Base-by-base conservation (phyloP, 2,113 vertebrate genomes). In the Prionailurus viverrinus region DNA sequence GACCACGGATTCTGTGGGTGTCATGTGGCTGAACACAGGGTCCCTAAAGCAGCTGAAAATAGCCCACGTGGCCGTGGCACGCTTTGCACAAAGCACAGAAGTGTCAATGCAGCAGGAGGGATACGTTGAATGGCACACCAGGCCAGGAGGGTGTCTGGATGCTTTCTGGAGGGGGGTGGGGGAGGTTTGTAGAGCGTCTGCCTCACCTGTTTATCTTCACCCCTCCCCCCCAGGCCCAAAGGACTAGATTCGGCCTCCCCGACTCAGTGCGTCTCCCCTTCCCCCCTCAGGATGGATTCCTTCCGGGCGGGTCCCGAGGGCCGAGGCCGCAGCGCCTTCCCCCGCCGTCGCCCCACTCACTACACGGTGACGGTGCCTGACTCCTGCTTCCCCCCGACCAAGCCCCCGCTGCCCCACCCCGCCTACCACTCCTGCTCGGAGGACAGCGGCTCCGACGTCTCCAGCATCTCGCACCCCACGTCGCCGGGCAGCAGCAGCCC, bases 401-500 rank as follows among this genome's bases (percentile, higher is more conserved):
- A 86, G 0, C 76, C 98, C 58, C 96, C 87, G 36, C 93, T 98
- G 39, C 84, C 86, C 8, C 98, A 97, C 53, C 97, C 97, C 0
- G 97, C 97, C 81, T 99, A 98, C 96, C 99, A 99, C 97, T 99
- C 99, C 79, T 99, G 99, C 97, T 99, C 99, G 0, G 99, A 99
- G 94, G 99, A 99, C 98, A 99, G 99, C 97, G 99, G 98, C 98
- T 99, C 99, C 0, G 99, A 99, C 68, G 98, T 99, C 93, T 99
- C 99, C 4, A 99, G 99, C 93, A 98, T 99, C 92, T 99, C 99
- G 1, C 99, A 99, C 21, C 97, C 99, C 76, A 98, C 99, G 76
- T 99, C 99, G 0, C 94, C 97, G 3, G 97, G 81, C 97, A 98
- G 96, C 92, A 98, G 96, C 98, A 99, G 94, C 93, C 99, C 98